Evolutionary conservation across 2,797 vertebrate species (phyloP), one percentile per base, ranked within the genome.

Genomic region (Clarias pachynema): DNA sequence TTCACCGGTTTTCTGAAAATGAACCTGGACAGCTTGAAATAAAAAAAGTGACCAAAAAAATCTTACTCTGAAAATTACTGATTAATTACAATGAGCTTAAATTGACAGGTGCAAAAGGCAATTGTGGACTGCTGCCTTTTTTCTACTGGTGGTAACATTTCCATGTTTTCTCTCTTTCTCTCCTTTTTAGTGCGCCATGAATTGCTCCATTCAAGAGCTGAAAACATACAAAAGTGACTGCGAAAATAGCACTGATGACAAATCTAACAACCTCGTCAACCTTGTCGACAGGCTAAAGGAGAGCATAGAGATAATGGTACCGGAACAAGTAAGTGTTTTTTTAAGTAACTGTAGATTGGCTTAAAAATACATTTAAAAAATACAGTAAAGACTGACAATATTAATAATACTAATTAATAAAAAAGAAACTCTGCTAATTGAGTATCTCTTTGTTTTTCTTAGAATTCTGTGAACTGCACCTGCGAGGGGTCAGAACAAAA

Each of bases 141-240:
- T 66, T n/a, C 62, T 53, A 22, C 6, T 80, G 37, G 1, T 85
- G 40, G 29, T 81, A 75, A 84, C 6, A 31, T 15, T 49, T 59
- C 9, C 2, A 8, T 81, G n/a, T 49, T 82, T 78, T 18, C 4
- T 83, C 0, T 90, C 20, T 88, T 6, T 86, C 49, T 86, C 0
- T 56, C 69, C 9, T 20, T 53, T n/a, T 24, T 87, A 94, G 0
- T 91, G 88, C 62, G 0, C 0, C 4, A 0, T 91, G 44, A 0
- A 0, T 0, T 5, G 4, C 20, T 29, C 78, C 31, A 0, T 0
- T 0, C 0, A 0, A 0, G 85, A n/a, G 57, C 84, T 94, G 75
- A 0, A 2, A 0, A 6, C 0, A 68, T 31, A 74, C 4, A 0
- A 0, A 0, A 82, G 60, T 0, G 0, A 0, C 0, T 24, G 44